Conservation (phyloP, 2,888 invertebrate genomes). For the Ellobium chinense region DNA sequence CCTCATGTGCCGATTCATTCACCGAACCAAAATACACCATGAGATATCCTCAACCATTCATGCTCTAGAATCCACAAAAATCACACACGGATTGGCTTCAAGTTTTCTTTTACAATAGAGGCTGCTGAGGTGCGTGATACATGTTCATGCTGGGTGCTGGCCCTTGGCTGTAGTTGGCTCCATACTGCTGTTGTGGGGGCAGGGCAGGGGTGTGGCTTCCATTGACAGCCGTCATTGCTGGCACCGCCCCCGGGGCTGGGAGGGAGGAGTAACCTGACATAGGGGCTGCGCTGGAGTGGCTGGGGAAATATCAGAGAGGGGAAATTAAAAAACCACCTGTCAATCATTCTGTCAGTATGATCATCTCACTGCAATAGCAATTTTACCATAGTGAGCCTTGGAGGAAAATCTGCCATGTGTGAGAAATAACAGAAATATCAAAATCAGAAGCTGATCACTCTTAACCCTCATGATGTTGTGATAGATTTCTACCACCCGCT, state of each 20-base stretch:
- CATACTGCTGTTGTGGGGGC: slow-evolving; percentile 1
- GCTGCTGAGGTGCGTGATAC: slow-evolving; percentile 38
- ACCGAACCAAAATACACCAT: too few relatives aligned
- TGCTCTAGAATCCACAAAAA: too few relatives aligned
- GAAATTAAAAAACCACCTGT: not conserved
- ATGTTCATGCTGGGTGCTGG: slow-evolving; percentile 15
- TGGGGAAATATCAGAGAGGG: not conserved
- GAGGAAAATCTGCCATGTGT: not conserved
- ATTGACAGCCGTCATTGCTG: slow-evolving; percentile 14
- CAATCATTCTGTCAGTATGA: not conserved
- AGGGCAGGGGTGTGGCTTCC: slow-evolving; percentile 5
- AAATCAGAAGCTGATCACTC: too few relatives aligned
- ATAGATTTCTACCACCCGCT: too few relatives aligned
- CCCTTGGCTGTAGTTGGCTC: not conserved
- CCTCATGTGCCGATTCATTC: too few relatives aligned
- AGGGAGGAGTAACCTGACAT: slow-evolving; percentile 19
- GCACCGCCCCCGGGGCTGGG: slow-evolving; percentile 4
- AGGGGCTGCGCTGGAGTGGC: slow-evolving; percentile 3
- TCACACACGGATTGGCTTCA: too few relatives aligned
- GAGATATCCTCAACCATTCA: too few relatives aligned
- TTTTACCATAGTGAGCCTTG: not conserved
- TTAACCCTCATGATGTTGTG: too few relatives aligned
- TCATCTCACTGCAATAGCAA: not conserved
- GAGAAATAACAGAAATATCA: too few relatives aligned
- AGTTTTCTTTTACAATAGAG: slow-evolving; percentile 41